These are phyloP conservation scores for Arvicanthis niloticus DNA, from an alignment of 2,113 vertebrate genomes.

Conservation along the genomic window DNA sequence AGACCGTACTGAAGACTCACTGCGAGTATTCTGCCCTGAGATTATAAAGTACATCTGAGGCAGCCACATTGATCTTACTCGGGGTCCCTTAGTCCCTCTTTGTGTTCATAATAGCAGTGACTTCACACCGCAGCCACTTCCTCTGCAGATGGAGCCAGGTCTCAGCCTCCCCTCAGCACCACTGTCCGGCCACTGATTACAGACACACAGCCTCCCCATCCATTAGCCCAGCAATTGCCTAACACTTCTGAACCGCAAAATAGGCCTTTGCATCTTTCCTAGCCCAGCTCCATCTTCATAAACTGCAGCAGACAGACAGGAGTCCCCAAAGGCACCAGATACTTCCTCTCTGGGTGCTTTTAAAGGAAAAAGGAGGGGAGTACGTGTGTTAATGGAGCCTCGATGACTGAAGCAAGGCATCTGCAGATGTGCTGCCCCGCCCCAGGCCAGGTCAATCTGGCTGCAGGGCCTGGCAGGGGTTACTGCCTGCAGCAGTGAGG, in stretches of 20 bases:
- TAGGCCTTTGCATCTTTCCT: neutral
- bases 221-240: slow-evolving; percentile 65
- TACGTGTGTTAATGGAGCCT: slow-evolving; percentile 35
- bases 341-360: slow-evolving; percentile 46
- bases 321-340: slow-evolving; percentile 18
- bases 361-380: neutral
- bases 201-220: slow-evolving; percentile 42
- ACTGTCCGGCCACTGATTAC: neutral
- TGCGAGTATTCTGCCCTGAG: neutral
- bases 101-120: neutral
- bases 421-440: neutral
- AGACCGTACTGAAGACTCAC: slow-evolving; percentile 17
- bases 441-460: neutral
- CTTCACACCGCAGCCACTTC: neutral
- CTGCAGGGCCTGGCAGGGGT: neutral
- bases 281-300: slow-evolving; percentile 56
- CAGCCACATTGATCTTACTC: neutral
- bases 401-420: neutral
- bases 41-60: neutral
- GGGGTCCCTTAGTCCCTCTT: neutral
- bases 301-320: slow-evolving; percentile 20
- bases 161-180: neutral
- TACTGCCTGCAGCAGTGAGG: neutral
- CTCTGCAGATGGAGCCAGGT: slow-evolving; percentile 36
- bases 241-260: slow-evolving; percentile 65